Evolutionary conservation across 2,113 vertebrate genomes (phyloP).

Genomic region (Channa maculata): DNA sequence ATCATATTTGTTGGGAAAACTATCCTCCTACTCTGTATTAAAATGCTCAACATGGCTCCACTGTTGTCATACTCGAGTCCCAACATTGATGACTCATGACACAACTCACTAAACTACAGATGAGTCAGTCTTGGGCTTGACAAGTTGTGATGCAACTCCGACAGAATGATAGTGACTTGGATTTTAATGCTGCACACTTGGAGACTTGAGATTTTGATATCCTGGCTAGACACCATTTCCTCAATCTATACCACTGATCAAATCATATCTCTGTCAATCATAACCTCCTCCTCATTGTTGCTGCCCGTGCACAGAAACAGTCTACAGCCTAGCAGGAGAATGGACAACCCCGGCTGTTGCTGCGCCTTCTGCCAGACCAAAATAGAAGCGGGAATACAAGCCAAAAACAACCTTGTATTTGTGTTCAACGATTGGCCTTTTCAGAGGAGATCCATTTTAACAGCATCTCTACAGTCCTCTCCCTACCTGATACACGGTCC

Average conservation of each 20-base stretch:
- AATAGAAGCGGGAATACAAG: slow-evolving; percentile 69
- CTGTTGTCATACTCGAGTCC: slow-evolving; percentile 53
- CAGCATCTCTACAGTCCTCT: slow-evolving; percentile 49
- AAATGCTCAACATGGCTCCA: slow-evolving; percentile 32
- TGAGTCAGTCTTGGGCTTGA: slow-evolving; percentile 67
- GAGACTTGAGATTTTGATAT: not conserved
- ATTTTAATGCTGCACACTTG: slow-evolving; percentile 25
- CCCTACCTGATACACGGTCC: slow-evolving; percentile 58
- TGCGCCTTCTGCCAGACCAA: slow-evolving; percentile 70
- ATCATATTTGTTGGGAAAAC: slow-evolving; percentile 52
- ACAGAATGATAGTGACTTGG: slow-evolving; percentile 48
- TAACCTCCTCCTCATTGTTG: slow-evolving; percentile 32
- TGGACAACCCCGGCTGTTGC: slow-evolving; percentile 73
- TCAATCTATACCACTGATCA: not conserved
- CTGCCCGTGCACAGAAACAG: slow-evolving; percentile 51
- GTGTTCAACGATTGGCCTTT: slow-evolving; percentile 69
- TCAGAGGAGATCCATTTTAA: slow-evolving; percentile 71
- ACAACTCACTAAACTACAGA: slow-evolving; percentile 64
- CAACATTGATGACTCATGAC: slow-evolving; percentile 71
- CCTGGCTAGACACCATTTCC: slow-evolving; percentile 14
- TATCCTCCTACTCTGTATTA: slow-evolving; percentile 39
- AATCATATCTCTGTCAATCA: slow-evolving; percentile 30
- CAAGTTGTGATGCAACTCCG: slow-evolving; percentile 61
- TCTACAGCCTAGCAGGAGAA: slow-evolving; percentile 65
- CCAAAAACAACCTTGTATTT: slow-evolving; percentile 75